Conservation (phyloP, 2,888 invertebrate species). For the Brachypterus glaber region DNA sequence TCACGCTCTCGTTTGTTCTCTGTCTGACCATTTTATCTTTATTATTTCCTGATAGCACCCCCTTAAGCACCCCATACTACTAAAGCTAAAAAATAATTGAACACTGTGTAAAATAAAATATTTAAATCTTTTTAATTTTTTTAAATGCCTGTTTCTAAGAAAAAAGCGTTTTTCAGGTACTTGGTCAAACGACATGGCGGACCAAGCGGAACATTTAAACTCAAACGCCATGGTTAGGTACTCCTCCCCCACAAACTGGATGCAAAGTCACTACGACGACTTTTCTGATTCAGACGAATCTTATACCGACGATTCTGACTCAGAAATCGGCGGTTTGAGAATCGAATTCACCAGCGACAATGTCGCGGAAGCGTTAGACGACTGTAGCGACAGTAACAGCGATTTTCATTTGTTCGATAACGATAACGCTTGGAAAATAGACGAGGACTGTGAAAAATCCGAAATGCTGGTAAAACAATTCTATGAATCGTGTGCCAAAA, state of each 20-base stretch:
- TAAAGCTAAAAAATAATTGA: too few species aligned
- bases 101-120: too few species aligned
- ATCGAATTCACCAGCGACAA: slow-evolving; percentile 79
- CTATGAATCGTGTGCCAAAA: slow-evolving; percentile 34
- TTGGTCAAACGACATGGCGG: slow-evolving; percentile 87
- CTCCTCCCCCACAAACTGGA: slow-evolving; percentile 47
- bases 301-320: slow-evolving; percentile 41
- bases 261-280: slow-evolving; percentile 40
- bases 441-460: slow-evolving; percentile 34
- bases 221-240: slow-evolving; percentile 42
- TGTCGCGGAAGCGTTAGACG: slow-evolving; percentile 75
- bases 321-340: slow-evolving; percentile 52
- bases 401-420: slow-evolving; percentile 30
- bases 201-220: slow-evolving; percentile 40
- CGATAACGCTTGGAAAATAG: slow-evolving; percentile 34
- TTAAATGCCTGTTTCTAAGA: too few species aligned
- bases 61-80: too few species aligned
- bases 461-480: slow-evolving; percentile 44
- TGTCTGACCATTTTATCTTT: too few species aligned
- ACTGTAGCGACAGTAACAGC: slow-evolving; percentile 37
- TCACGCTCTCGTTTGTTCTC: too few species aligned
- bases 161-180: too few species aligned
- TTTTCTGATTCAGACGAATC: slow-evolving; percentile 45
- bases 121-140: too few species aligned
- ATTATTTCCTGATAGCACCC: too few species aligned